Conservation (phyloP, 2,113 vertebrate genomes). For the Chionodraco myersi region DNA sequence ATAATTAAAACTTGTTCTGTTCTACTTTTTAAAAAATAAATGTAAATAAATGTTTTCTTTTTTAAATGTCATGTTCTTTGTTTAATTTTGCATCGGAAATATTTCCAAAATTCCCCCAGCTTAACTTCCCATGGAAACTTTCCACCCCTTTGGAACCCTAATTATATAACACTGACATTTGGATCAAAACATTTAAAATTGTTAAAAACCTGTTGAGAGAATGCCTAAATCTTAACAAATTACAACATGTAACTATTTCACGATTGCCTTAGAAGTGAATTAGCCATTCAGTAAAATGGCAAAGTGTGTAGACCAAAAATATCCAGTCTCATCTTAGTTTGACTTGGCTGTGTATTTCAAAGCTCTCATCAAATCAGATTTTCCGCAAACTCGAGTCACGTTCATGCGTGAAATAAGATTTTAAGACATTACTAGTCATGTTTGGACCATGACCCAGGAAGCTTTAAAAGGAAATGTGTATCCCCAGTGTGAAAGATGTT, state of each 20-base stretch:
- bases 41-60: too few relatives aligned
- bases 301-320: background rate
- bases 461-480: constrained; percentile 25
- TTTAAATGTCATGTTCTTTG: too few relatives aligned
- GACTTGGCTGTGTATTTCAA: background rate
- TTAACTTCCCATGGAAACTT: too few relatives aligned
- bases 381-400: constrained; percentile 14
- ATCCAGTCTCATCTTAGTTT: background rate
- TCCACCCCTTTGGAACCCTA: too few relatives aligned
- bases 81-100: too few relatives aligned
- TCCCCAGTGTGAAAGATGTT: constrained; percentile 29
- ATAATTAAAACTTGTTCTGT: too few relatives aligned
- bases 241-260: constrained; percentile 19
- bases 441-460: constrained; percentile 2
- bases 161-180: too few relatives aligned
- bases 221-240: background rate
- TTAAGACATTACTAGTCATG: constrained; percentile 6
- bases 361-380: constrained; percentile 1
- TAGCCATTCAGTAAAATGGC: constrained; percentile 12
- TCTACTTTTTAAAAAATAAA: too few relatives aligned
- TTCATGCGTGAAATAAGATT: constrained; percentile 31
- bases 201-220: background rate
- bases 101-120: too few relatives aligned
- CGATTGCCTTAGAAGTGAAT: constrained; percentile 14
- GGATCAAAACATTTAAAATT: background rate